Conservation (phyloP, 35 echinoderm and acorn worm species). For the Lytechinus pictus region DNA sequence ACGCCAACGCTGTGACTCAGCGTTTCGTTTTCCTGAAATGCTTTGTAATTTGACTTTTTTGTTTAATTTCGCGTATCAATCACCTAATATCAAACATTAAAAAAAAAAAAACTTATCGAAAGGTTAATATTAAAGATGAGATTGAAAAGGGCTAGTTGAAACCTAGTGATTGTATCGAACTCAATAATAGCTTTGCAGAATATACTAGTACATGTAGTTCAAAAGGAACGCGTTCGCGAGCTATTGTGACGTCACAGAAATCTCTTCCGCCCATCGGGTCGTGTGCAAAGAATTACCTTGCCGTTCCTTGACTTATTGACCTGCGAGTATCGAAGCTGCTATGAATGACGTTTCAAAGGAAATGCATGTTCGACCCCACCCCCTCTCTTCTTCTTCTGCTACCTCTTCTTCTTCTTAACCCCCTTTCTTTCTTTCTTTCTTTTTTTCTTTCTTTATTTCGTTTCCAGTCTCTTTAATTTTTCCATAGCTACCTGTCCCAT, state of each 20-base stretch:
- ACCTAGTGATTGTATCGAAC: neutral
- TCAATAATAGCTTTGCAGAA: neutral
- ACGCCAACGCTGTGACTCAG: neutral
- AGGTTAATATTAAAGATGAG: neutral
- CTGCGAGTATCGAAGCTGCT: too few relatives aligned
- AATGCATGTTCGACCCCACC: too few relatives aligned
- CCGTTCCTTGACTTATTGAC: neutral
- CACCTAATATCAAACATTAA: neutral
- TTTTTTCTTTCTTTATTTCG: too few relatives aligned
- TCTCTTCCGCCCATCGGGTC: neutral
- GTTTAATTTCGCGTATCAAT: neutral
- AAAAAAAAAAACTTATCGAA: neutral
- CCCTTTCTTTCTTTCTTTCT: too few relatives aligned
- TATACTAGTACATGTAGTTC: too few relatives aligned
- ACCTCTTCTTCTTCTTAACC: too few relatives aligned
- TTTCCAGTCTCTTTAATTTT: too few relatives aligned
- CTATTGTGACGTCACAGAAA: neutral
- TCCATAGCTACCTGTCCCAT: too few relatives aligned
- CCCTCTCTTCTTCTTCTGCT: too few relatives aligned
- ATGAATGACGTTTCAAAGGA: too few relatives aligned
- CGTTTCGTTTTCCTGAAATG: neutral
- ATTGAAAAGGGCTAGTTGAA: too few relatives aligned
- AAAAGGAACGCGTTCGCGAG: neutral
- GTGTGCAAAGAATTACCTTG: neutral
- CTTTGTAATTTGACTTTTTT: neutral